Base-by-base conservation (phyloP, 2,888 invertebrate genomes). In the Ephialtes manifestator region DNA sequence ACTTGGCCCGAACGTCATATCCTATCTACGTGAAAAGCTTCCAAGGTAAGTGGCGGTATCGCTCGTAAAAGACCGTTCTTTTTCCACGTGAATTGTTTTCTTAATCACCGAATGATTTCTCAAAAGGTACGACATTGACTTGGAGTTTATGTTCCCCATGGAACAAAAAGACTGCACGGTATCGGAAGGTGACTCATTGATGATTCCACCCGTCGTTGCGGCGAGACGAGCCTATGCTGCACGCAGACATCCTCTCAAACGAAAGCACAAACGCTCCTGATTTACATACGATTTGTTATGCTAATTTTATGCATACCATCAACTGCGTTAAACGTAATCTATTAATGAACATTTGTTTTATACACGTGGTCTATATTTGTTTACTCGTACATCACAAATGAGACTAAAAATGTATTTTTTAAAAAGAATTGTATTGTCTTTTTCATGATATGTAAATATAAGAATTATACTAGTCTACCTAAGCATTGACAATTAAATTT, bases 71-170 rank as follows among this genome's bases (percentile, higher is more conserved):
- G 24, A 53, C 53, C n/a, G 15, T 76, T 51, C 10, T 65, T 72
- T 71, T 65, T 35, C 39, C 63, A 55, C 70, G 71, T 82, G 48
- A 68, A 39, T 24, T 46, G 43, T 24, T 67, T 65, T 63, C n/a
- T 18, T n/a, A 58, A 60, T 46, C 55, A 79, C 53, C 15, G 4
- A 18, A 0, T 18, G 13, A 10, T 48, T 78, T 48, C 79, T 74
- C 8, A 60, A 68, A 87, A 94, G 96, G 88, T 98, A 98, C 92
- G 97, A 97, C 90, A 97, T 98, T n/a, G 97, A 98, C 91, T 94
- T 97, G 84, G 96, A 97, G 43, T 98, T 97, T 92, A 97, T 98
- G 95, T 98, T 98, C 91, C 95, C 97, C 15, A 98, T 98, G 94
- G 95, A 96, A 46, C 98, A 98, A 93, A 95, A 95, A 0, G 95